Conservation (phyloP, 1,140 invertebrate genomes). For the Anthonomus grandis region DNA sequence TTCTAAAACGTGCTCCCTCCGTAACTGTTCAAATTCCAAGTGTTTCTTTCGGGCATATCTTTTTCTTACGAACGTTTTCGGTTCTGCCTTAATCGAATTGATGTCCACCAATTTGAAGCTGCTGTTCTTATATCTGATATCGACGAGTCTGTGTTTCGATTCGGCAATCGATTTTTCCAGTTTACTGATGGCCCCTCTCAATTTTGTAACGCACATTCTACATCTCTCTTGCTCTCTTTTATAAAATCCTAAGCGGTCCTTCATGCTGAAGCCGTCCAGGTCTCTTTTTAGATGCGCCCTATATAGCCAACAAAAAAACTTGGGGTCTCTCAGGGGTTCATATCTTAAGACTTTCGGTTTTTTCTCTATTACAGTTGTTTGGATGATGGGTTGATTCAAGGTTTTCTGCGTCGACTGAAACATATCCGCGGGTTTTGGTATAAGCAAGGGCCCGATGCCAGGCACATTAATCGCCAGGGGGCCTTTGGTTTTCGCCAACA, state of each 20-base stretch:
- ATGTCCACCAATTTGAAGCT: not conserved
- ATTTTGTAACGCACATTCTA: not conserved
- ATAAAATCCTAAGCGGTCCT: slow-evolving; percentile 20
- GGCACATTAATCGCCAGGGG: slow-evolving; percentile 13
- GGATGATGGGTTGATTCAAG: not conserved
- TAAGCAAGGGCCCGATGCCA: slow-evolving; percentile 10
- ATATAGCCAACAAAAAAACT: slow-evolving; percentile 17
- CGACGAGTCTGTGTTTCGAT: not conserved
- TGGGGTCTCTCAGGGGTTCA: slow-evolving; percentile 13
- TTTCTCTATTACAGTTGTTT: too few relatives aligned
- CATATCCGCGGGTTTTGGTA: slow-evolving; percentile 15
- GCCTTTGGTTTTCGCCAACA: slow-evolving; percentile 4
- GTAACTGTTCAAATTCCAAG: too few relatives aligned
- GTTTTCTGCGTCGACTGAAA: not conserved
- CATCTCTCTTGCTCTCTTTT: slow-evolving; percentile 10
- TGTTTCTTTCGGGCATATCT: not conserved
- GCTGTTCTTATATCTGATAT: not conserved
- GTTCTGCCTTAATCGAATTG: not conserved
- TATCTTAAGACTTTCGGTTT: not conserved
- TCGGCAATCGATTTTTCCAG: not conserved
- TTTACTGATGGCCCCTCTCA: not conserved
- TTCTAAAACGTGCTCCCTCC: too few relatives aligned
- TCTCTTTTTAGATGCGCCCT: slow-evolving; percentile 12
- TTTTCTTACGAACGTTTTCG: not conserved
- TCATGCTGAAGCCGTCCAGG: slow-evolving; percentile 8